These are phyloP conservation scores for Aphelinus certus DNA, from an alignment of 1,140 invertebrate species.

Conservation along the genomic window DNA sequence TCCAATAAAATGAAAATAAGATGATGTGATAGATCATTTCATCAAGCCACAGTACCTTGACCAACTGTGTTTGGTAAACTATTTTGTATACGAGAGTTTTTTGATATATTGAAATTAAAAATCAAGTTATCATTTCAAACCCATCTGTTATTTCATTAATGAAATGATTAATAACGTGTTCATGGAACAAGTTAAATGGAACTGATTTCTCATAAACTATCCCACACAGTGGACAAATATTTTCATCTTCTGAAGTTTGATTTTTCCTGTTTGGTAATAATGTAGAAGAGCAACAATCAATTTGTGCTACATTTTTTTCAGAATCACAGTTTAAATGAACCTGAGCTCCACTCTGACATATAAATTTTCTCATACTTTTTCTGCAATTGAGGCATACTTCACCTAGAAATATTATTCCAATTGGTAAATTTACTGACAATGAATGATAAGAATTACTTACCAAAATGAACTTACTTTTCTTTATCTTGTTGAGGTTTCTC, in stretches of 20 bases:
- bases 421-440: neutral
- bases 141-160: conserved; percentile 48
- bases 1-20: no score
- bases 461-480: conserved; percentile 51
- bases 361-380: conserved; percentile 52
- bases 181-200: conserved; percentile 61
- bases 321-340: conserved; percentile 52
- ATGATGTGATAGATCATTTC: no score
- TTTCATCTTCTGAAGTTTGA: conserved; percentile 44
- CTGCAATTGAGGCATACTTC: conserved; percentile 52
- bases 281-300: conserved; percentile 49
- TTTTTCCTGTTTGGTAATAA: conserved; percentile 47
- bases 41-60: no score
- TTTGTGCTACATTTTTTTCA: conserved; percentile 57
- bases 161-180: conserved; percentile 66
- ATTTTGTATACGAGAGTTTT: neutral
- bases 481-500: conserved; percentile 56
- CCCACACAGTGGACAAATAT: conserved; percentile 64
- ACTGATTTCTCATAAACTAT: conserved; percentile 51
- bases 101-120: neutral
- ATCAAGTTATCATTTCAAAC: conserved; percentile 48
- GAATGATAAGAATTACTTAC: conserved; percentile 12
- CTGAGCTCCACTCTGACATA: conserved; percentile 57
- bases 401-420: conserved; percentile 46
- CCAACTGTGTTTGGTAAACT: neutral